Base-by-base conservation (phyloP, 2,888 invertebrate species). In the Amphipoea oculea region DNA sequence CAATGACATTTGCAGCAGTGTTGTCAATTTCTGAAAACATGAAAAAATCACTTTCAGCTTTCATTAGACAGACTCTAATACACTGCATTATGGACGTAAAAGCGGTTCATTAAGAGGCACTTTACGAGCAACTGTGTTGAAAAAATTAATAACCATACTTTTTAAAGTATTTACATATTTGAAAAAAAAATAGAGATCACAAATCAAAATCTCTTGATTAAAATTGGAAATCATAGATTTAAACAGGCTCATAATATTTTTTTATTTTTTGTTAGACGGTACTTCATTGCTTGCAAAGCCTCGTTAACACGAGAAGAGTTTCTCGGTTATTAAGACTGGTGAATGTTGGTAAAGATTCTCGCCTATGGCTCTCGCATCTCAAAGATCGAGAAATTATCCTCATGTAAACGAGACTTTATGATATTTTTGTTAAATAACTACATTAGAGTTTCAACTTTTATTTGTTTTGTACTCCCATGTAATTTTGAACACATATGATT, bases 391-490 rank as follows among this genome's bases (percentile, higher is more conserved):
- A 60, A 77, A 57, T 2, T 57, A 45, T n/a, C 9, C 3, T 57
- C 11, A 40, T 48, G n/a, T 48, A 48, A 60, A 48, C 11, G 11
- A 57, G 4, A 36, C 5, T 29, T 40, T 40, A 23, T 36, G 2
- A 36, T 0, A 14, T 68, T 63, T 70, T 67, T 60, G 42, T 60
- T n/a, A 63, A 57, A n/a, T 48, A 36, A n/a, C 5, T 45, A 45
- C 20, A 67, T n/a, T 79, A 51, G 63, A 67, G 4, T 54, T 60
- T 77, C 70, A 91, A 86, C 83, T 90, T 93, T 91, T 85, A 92
- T 81, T 91, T 92, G 89, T 92, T 92, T 94, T 95, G 95, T 95
- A 94, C 95, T 96, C 95, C 95, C 96, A 95, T 94, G 93, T 91
- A 85, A 87, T 82, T 84, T 80, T 71, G 60, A 79, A 67, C 36